phyloP scores from a whole-genome alignment of 2,888 invertebrate genomes.

The Acronicta alni region DNA sequence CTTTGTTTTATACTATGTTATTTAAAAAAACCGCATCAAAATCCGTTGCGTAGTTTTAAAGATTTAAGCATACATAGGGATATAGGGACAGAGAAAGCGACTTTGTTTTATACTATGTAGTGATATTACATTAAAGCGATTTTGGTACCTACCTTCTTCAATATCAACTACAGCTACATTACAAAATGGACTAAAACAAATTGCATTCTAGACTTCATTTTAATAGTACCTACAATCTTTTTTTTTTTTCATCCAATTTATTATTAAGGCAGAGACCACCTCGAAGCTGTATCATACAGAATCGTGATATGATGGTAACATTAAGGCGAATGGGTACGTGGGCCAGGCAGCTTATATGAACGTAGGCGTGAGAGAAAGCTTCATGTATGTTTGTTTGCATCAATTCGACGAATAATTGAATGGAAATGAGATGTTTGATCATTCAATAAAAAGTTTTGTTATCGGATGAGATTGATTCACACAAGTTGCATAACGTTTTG shows the following conservation, averaged over 20 bases:
- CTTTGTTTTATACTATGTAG: too few relatives aligned
- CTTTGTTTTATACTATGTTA: too few relatives aligned
- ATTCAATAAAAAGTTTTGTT: slow-evolving; percentile 5
- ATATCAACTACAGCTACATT: neutral
- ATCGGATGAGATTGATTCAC: slow-evolving; percentile 11
- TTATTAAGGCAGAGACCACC: slow-evolving; percentile 54
- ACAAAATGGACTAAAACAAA: slow-evolving; percentile 28
- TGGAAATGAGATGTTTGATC: slow-evolving; percentile 46
- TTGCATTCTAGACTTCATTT: slow-evolving; percentile 35
- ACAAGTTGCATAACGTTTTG: slow-evolving; percentile 9
- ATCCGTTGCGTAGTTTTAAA: too few relatives aligned
- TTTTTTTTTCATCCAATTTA: slow-evolving; percentile 26
- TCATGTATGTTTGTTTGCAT: slow-evolving; percentile 46
- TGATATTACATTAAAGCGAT: too few relatives aligned
- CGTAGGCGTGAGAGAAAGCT: slow-evolving; percentile 49
- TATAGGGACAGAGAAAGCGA: too few relatives aligned
- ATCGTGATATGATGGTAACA: slow-evolving; percentile 67
- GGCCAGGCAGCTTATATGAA: slow-evolving; percentile 38
- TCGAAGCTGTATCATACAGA: slow-evolving; percentile 42
- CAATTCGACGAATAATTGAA: slow-evolving; percentile 49
- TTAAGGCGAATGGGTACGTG: slow-evolving; percentile 65
- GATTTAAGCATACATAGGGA: too few relatives aligned
- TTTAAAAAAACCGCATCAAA: too few relatives aligned
- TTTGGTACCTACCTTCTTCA: too few relatives aligned
- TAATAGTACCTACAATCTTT: slow-evolving; percentile 13